Evolutionary conservation across 2,797 vertebrate genomes (phyloP).

Genomic region (Leptatherina wallacei): DNA sequence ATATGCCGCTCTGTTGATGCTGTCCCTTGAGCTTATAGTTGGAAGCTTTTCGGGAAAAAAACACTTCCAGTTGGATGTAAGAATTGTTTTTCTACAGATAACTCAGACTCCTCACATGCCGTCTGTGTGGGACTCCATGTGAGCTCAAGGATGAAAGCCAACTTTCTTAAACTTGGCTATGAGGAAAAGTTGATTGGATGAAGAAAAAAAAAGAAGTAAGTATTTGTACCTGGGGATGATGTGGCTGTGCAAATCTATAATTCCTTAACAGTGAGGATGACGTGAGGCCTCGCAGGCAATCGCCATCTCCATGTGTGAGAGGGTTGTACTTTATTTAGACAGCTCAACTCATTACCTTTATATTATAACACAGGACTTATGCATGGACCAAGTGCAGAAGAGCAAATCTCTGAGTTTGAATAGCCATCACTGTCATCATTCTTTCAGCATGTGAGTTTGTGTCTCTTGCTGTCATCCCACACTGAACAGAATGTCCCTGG

Average conservation of each 20-base stretch:
- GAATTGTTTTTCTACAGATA: constrained; percentile 68
- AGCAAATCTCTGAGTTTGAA: constrained; percentile 29
- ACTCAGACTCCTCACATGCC: constrained; percentile 47
- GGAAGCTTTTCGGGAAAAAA: constrained; percentile 53
- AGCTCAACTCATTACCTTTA: constrained; percentile 53
- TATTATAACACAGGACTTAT: constrained; percentile 12
- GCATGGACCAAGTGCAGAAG: constrained; percentile 31
- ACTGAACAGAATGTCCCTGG: constrained; percentile 36
- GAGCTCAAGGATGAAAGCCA: constrained; percentile 53
- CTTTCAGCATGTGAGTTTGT: constrained; percentile 36
- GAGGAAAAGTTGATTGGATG: constrained; percentile 18
- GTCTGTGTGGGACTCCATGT: constrained; percentile 39
- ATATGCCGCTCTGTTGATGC: constrained; percentile 42
- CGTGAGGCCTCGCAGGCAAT: constrained; percentile 21
- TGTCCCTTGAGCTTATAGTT: constrained; percentile 49
- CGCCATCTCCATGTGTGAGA: constrained; percentile 18
- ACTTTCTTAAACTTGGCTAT: constrained; percentile 48
- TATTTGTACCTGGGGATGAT: constrained; percentile 27
- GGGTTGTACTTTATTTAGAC: constrained; percentile 39
- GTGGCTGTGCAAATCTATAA: constrained; percentile 16
- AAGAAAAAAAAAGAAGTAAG: constrained; percentile 8
- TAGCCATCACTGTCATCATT: constrained; percentile 32
- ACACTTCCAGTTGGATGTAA: constrained; percentile 72
- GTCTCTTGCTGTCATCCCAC: constrained; percentile 32
- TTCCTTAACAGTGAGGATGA: constrained; percentile 13